Base-by-base conservation (phyloP, 2,113 vertebrate species). In the Arenaria interpres region DNA sequence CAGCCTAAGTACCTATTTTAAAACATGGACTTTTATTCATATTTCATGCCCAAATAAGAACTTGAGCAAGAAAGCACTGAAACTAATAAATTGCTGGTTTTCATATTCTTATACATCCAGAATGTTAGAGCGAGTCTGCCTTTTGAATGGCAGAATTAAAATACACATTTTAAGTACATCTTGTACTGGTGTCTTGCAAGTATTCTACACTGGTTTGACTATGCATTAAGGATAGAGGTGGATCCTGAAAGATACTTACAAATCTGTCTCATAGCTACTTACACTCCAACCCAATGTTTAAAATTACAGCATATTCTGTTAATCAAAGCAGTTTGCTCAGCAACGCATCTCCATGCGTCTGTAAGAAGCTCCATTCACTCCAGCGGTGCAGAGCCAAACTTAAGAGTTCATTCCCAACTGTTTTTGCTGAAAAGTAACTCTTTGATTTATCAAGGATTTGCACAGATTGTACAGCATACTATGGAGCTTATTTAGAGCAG, bases 131-230 rank as follows among this genome's bases (percentile, higher is more conserved):
- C n/a, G 35, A 7, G 6, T 3, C 45, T 74, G 27, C 32, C 41
- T 59, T 51, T n/a, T 14, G 30, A 16, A 4, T 1, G 18, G 39
- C 25, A 76, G 32, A 57, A 64, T 8, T 6, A 12, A 92, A 73
- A 68, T 5, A 51, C 11, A 32, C 4, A 1, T 10, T 46, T 7
- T 13, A 32, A 67, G 63, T 41, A n/a, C 57, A 25, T 2, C 24
- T 54, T 21, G 15, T 25, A 33, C 24, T 12, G 33, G 9, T 7
- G 32, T 7, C 56, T 48, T 59, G 20, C 63, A 13, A 59, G 23
- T 8, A 7, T 24, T 50, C 48, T 0, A 9, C 39, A 12, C 5
- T 1, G 6, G 9, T 15, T 20, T 57, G n/a, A 25, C 54, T 9
- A 48, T 33, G 15, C 39, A 14, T 19, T 64, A 74, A 41, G 53